Conservation (phyloP, 2,888 invertebrate species). For the Meiosimyza platycephala region DNA sequence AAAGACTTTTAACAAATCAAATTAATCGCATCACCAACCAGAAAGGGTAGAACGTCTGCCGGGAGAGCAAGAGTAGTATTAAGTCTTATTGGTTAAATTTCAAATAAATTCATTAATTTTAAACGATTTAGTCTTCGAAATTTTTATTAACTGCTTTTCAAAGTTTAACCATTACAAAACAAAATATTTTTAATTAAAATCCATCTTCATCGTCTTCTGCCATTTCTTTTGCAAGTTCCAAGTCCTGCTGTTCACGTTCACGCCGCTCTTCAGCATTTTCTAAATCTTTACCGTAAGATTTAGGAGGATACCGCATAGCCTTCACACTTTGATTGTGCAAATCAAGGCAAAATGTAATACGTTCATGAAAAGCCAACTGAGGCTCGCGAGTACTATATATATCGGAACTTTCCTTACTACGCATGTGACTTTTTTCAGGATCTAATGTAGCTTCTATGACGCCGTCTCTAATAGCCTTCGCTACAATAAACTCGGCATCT, state of each 20-base stretch:
- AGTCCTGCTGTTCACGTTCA: conserved; percentile 96
- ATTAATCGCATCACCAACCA: too few relatives aligned
- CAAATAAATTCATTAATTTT: too few relatives aligned
- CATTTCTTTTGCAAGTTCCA: conserved; percentile 99
- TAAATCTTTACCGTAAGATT: conserved; percentile 97
- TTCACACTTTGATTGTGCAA: conserved; percentile 99
- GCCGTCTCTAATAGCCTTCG: conserved; percentile 97
- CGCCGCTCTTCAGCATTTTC: conserved; percentile 97
- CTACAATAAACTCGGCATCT: conserved; percentile 99
- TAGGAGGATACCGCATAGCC: conserved; percentile 99
- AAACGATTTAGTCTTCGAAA: too few relatives aligned
- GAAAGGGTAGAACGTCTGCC: too few relatives aligned
- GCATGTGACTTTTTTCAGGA: conserved; percentile 95
- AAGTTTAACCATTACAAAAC: too few relatives aligned
- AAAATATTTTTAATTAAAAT: conserved; percentile 67
- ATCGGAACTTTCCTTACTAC: conserved; percentile 96
- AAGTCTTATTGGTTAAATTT: too few relatives aligned
- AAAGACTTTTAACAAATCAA: too few relatives aligned
- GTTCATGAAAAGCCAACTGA: conserved; percentile 94
- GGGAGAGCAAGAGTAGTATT: too few relatives aligned
- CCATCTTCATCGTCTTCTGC: conserved; percentile 99
- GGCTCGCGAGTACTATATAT: conserved; percentile 97
- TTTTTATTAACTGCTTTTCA: too few relatives aligned
- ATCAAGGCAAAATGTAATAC: conserved; percentile 97
- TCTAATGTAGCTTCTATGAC: conserved; percentile 98